These are phyloP conservation scores for Scomberomorus guttatus DNA, from an alignment of 2,797 vertebrate genomes.

Conservation along the genomic window DNA sequence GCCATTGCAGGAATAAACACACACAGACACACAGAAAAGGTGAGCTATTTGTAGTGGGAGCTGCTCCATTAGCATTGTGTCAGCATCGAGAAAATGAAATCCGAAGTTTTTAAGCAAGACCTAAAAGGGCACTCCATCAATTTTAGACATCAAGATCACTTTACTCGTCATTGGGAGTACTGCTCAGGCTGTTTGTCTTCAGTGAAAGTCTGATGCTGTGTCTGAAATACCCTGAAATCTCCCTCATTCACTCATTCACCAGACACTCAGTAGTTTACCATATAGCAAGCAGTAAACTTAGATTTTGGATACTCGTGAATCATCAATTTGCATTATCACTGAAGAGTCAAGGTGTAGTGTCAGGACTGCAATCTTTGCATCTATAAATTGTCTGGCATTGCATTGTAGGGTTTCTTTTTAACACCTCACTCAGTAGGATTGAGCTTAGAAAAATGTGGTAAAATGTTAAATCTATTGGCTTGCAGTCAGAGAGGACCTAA, in stretches of 20 bases:
- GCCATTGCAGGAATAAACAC: constrained; percentile 1
- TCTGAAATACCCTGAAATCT: background rate
- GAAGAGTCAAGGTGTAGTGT: too few relatives aligned
- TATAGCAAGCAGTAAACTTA: background rate
- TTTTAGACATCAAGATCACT: background rate
- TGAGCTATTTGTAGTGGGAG: background rate
- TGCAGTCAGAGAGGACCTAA: too few relatives aligned
- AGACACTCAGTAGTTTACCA: background rate
- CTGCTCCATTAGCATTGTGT: background rate
- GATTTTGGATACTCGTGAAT: background rate
- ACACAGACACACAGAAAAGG: background rate
- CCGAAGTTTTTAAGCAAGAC: background rate
- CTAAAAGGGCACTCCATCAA: background rate
- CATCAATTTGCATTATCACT: background rate
- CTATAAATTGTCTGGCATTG: too few relatives aligned
- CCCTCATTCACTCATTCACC: background rate
- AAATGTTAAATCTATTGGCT: too few relatives aligned
- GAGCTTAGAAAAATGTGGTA: background rate
- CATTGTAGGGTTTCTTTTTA: background rate
- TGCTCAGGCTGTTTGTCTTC: background rate
- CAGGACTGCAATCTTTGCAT: too few relatives aligned
- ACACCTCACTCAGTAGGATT: background rate
- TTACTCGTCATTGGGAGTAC: background rate
- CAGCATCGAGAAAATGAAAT: background rate
- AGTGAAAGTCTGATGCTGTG: background rate